A percentile compares a stretch with the other conserved stretches of the same genome.
Evolutionary conservation across 2,888 invertebrate genomes (phyloP).

Genomic region (Vannuccia rotundouncinata): DNA sequence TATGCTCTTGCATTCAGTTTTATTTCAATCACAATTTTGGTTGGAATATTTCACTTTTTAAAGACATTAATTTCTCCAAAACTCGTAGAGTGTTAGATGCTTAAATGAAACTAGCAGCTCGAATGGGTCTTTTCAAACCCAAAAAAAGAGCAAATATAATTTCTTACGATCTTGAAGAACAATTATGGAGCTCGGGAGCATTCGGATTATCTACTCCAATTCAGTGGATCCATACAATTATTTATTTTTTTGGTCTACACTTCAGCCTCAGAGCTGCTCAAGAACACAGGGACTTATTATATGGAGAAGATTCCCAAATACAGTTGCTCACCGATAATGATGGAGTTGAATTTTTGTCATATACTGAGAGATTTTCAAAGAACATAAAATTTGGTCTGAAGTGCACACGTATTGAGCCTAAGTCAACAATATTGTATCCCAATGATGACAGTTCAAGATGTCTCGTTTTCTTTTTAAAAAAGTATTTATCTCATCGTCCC

Average conservation of each 20-base stretch:
- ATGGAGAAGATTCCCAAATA: slow-evolving; percentile 24
- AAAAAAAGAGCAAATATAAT: slow-evolving; percentile 23
- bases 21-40: slow-evolving; percentile 18
- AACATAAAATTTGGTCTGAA: slow-evolving; percentile 21
- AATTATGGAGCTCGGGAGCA: slow-evolving; percentile 8
- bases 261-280: slow-evolving; percentile 19
- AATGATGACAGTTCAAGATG: slow-evolving; percentile 12
- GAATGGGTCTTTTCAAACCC: slow-evolving; percentile 18
- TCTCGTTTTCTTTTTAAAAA: neutral
- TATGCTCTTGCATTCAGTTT: slow-evolving; percentile 23
- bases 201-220: slow-evolving; percentile 13
- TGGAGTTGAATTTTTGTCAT: slow-evolving; percentile 18
- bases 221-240: neutral
- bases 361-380: slow-evolving; percentile 15
- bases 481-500: slow-evolving; percentile 23
- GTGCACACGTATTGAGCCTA: slow-evolving; percentile 23
- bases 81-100: slow-evolving; percentile 5
- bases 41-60: slow-evolving; percentile 21
- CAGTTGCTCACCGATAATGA: slow-evolving; percentile 23
- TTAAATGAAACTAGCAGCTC: neutral
- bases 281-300: slow-evolving; percentile 19
- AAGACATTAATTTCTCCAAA: slow-evolving; percentile 21
- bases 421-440: slow-evolving; percentile 10
- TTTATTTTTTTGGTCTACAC: slow-evolving; percentile 26
- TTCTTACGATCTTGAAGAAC: slow-evolving; percentile 15